phyloP scores from a whole-genome alignment of 2,113 vertebrate species.

The Laterallus jamaicensis region DNA sequence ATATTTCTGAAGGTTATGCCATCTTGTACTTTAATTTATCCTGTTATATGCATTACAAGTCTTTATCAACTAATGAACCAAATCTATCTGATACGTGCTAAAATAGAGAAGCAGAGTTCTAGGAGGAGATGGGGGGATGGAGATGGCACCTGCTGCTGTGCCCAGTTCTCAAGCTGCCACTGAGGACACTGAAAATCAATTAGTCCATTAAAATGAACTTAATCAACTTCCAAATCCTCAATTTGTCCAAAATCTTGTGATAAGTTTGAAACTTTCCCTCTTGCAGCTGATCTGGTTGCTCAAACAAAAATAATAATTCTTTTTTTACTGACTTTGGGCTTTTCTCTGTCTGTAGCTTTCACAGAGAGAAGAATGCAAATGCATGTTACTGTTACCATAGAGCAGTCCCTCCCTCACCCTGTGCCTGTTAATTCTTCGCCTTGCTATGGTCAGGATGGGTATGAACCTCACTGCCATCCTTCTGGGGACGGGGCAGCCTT shows the following conservation, averaged over 20 bases:
- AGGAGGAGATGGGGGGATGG: not conserved
- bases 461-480: fast-evolving
- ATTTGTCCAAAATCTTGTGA: not conserved
- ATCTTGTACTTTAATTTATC: not conserved
- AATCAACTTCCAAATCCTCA: too few relatives aligned
- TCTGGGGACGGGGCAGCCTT: not conserved
- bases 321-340: not conserved
- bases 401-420: not conserved
- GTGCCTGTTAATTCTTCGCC: not conserved
- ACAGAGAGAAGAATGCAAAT: not conserved
- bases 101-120: not conserved
- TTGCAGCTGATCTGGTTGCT: not conserved
- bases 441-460: not conserved
- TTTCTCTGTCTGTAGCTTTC: not conserved
- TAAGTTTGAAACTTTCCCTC: not conserved
- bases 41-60: not conserved
- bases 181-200: not conserved
- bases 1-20: fast-evolving
- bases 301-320: not conserved
- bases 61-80: not conserved
- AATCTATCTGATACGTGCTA: fast-evolving
- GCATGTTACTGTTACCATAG: fast-evolving
- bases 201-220: not conserved
- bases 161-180: not conserved
- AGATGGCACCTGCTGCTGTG: not conserved